These are phyloP conservation scores for Chondrilla cf. caribensis DNA, from an alignment of 37 sponge, comb jelly and placozoan genomes.

Conservation along the genomic window DNA sequence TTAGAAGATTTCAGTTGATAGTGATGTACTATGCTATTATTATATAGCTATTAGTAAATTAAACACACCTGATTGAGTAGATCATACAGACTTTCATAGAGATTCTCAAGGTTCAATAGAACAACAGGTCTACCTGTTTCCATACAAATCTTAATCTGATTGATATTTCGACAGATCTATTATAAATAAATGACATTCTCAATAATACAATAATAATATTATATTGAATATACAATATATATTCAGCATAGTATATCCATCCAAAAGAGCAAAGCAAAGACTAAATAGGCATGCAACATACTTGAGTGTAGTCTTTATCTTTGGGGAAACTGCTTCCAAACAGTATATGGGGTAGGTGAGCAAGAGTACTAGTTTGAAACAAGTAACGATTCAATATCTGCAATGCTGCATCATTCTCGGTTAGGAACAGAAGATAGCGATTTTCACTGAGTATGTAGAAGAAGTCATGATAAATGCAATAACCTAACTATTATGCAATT, in stretches of 20 bases:
- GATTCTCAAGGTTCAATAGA: slow-evolving; percentile 89
- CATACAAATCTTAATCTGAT: slow-evolving; percentile 94
- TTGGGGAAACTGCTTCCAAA: slow-evolving; percentile 94
- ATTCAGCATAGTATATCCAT: no score
- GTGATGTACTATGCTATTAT: no score
- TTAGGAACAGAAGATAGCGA: slow-evolving; percentile 87
- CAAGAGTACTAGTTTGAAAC: background rate
- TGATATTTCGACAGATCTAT: slow-evolving; percentile 86
- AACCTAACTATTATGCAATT: no score
- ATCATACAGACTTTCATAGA: slow-evolving; percentile 97
- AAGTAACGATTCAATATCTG: slow-evolving; percentile 64
- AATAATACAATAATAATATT: no score
- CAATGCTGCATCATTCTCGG: slow-evolving; percentile 90
- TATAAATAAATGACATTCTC: no score
- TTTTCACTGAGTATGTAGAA: slow-evolving; percentile 52
- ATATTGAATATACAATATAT: no score
- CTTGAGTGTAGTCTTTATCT: slow-evolving; percentile 93
- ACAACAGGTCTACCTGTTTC: slow-evolving; percentile 85
- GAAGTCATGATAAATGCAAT: no score
- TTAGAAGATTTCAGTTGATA: no score
- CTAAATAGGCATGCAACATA: no score
- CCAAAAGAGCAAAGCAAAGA: no score
- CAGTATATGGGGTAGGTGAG: slow-evolving; percentile 52
- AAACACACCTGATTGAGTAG: slow-evolving; percentile 88
- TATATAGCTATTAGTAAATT: no score